Conservation (phyloP, 2,113 vertebrate species). For the Synchiropus splendidus region DNA sequence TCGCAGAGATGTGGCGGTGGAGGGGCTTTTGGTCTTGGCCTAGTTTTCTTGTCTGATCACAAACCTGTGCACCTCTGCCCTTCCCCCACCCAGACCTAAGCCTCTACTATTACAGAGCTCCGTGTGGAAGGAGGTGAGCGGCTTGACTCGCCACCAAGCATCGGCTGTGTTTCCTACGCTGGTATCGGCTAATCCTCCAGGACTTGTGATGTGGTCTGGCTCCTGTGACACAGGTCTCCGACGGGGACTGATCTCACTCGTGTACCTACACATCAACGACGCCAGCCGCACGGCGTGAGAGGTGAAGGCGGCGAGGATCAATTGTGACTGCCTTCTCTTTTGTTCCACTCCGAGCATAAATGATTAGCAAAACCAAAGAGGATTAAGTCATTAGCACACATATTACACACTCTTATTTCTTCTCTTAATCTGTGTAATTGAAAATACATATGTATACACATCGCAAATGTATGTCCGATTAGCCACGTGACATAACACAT, state of each 20-base stretch:
- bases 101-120: constrained; percentile 65
- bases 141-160: constrained; percentile 56
- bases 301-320: constrained; percentile 43
- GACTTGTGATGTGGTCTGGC: too few species aligned
- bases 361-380: neutral
- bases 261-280: constrained; percentile 18
- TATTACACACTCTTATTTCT: constrained; percentile 16
- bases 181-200: too few species aligned
- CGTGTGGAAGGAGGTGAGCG: constrained; percentile 59
- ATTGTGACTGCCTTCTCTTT: constrained; percentile 27
- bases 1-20: too few species aligned
- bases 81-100: constrained; percentile 66
- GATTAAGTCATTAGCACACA: constrained; percentile 25
- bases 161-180: too few species aligned
- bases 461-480: constrained; percentile 58
- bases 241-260: constrained; percentile 39
- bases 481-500: constrained; percentile 70
- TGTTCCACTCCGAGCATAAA: neutral
- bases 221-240: too few species aligned
- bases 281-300: constrained; percentile 42
- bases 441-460: constrained; percentile 39
- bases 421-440: constrained; percentile 21
- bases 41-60: constrained; percentile 72
- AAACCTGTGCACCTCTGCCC: constrained; percentile 70
- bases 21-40: too few species aligned